Evolutionary conservation across 2,888 invertebrate species (phyloP).

Genomic region (Cephus nigrinus): DNA sequence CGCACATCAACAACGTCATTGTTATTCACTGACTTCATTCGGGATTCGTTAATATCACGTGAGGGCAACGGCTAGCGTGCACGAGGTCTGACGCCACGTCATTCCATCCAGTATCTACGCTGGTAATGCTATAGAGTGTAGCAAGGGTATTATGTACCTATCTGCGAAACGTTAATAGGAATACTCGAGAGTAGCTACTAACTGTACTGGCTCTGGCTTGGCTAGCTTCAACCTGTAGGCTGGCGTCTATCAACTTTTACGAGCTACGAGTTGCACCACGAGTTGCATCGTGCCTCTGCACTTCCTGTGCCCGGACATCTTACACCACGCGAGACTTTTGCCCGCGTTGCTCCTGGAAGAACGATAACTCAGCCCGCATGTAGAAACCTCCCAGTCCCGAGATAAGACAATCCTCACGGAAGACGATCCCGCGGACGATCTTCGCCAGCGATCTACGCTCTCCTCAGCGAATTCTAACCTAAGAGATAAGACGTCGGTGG

Average conservation of each 20-base stretch:
- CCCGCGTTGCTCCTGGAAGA: not conserved
- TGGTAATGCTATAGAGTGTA: not conserved
- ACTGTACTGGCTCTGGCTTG: not conserved
- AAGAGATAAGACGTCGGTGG: not conserved
- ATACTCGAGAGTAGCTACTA: not conserved
- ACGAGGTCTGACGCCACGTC: not conserved
- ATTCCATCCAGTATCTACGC: not conserved
- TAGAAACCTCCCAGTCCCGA: not conserved
- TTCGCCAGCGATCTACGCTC: not conserved
- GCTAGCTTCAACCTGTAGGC: not conserved
- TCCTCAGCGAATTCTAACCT: not conserved
- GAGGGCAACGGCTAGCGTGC: conserved; percentile 1
- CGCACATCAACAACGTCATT: conserved; percentile 1
- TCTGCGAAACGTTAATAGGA: not conserved
- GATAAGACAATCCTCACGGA: not conserved
- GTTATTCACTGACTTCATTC: conserved; percentile 15
- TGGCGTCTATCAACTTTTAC: not conserved
- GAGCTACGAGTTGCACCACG: not conserved
- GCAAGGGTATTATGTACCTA: not conserved
- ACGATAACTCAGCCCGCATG: not conserved
- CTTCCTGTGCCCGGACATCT: not conserved
- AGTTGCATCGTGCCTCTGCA: not conserved
- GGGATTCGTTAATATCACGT: conserved; percentile 10
- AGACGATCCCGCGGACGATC: not conserved
- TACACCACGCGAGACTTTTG: not conserved